Evolutionary conservation across 2,797 vertebrate genomes (phyloP).

Genomic region (Chelidonichthys spinosus): DNA sequence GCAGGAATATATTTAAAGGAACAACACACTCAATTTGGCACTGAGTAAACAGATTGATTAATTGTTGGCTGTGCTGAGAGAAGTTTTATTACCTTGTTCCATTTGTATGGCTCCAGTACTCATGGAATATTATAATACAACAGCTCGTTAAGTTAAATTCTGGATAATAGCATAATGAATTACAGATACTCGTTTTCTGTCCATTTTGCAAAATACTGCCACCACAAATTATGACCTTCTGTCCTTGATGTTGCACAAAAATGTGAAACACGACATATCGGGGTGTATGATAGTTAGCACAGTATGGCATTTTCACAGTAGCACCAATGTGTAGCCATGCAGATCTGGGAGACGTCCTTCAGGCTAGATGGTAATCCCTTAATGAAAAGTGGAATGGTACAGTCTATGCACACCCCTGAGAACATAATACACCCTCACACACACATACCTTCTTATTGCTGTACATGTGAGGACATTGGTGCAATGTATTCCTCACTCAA

Average conservation of each 20-base stretch:
- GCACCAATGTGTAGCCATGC: conserved; percentile 18
- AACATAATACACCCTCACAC: conserved; percentile 36
- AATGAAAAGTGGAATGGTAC: conserved; percentile 58
- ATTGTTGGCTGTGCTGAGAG: too few species aligned
- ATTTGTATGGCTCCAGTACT: too few species aligned
- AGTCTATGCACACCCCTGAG: conserved; percentile 73
- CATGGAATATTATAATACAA: too few species aligned
- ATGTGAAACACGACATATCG: background rate
- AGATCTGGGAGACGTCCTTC: conserved; percentile 43
- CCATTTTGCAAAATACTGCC: background rate
- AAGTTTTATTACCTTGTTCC: too few species aligned
- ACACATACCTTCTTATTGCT: conserved; percentile 2
- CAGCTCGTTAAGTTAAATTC: too few species aligned
- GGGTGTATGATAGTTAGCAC: conserved; percentile 2
- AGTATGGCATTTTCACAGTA: conserved; percentile 38
- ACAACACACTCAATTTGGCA: too few species aligned
- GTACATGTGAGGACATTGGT: background rate
- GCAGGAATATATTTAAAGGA: too few species aligned
- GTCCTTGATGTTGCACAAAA: background rate
- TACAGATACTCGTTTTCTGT: background rate
- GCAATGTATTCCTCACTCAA: background rate
- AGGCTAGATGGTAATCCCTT: conserved; percentile 55
- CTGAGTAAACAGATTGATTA: too few species aligned
- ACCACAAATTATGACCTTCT: background rate
- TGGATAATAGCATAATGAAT: too few species aligned